Evolutionary conservation across 1,140 invertebrate species (phyloP), one percentile per base, ranked within the genome.

Genomic region (Schmidtea mediterranea): DNA sequence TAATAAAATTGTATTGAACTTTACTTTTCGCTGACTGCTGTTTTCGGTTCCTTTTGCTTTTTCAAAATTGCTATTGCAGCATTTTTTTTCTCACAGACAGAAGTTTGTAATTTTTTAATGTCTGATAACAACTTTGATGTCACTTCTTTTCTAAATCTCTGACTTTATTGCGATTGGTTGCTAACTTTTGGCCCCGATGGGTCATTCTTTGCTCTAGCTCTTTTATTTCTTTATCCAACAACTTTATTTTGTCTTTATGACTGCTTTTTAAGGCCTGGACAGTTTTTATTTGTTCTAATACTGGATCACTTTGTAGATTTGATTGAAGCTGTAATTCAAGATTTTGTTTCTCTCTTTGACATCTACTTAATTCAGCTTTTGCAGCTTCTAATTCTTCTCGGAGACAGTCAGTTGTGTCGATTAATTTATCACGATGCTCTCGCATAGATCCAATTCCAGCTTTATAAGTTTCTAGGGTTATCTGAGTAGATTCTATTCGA

Each of bases 391-490:
- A 19, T 41, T 23, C 18, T 10, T 19, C 18, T 41, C 40, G 40
- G 3, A 41, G 22, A 19, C 18, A 41, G 3, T 19, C 40, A 41
- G 40, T 41, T 6, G 22, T 23, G 12, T 12, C 40, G 10, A 41
- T 10, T 23, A 41, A 23, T 23, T 41, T 19, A 41, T 41, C 40
- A 6, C 40, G 40, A 19, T 41, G 18, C 10, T 19, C 40, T 12
- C 40, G 40, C 40, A 41, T 41, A 41, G 40, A 19, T 23, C 22
- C 40, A 41, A 41, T 41, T 12, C 22, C 40, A 41, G 40, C 40
- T 23, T 41, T 41, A 23, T 41, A 23, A 6, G 18, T 19, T 23
- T 41, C 40, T 6, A 41, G 18, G 10, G 18, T 23, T 6, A 19
- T 23, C 12, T 23, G 40, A 41, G 18, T 19, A 19, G 18, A 19